phyloP scores from a whole-genome alignment of 2,797 vertebrate genomes.

The Phataginus tetradactyla region DNA sequence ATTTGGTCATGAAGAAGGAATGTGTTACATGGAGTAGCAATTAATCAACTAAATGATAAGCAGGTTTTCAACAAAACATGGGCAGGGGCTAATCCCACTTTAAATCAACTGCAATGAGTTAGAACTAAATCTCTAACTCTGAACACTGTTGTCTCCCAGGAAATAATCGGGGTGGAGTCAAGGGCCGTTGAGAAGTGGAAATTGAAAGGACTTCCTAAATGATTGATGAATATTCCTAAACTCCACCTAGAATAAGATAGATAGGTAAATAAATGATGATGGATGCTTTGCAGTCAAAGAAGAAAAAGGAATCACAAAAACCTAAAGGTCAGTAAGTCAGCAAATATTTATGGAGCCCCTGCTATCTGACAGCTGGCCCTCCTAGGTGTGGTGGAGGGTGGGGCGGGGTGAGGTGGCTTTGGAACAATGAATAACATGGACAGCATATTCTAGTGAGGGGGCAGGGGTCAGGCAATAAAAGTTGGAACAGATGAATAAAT shows the following conservation, averaged over 20 bases:
- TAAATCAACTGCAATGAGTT: neutral
- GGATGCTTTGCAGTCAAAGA: conserved; percentile 32
- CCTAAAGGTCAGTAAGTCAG: neutral
- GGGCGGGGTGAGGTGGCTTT: neutral
- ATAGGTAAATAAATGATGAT: neutral
- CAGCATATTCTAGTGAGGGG: neutral
- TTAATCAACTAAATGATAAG: conserved; percentile 26
- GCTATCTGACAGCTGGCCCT: neutral
- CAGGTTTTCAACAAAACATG: neutral
- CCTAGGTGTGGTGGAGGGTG: neutral
- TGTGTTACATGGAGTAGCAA: neutral
- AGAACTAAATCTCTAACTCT: neutral
- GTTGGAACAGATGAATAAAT: neutral
- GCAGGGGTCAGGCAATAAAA: neutral
- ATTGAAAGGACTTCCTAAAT: neutral
- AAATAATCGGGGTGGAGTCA: neutral
- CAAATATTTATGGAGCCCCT: conserved; percentile 50
- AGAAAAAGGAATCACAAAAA: conserved; percentile 40
- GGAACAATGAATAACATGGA: neutral
- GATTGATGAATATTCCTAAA: neutral
- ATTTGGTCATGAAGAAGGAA: conserved; percentile 49
- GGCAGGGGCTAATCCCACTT: neutral
- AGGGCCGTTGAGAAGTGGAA: neutral
- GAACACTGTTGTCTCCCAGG: neutral
- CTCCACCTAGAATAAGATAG: neutral